Conservation (phyloP, 2,797 vertebrate genomes). For the Alfaro cultratus region DNA sequence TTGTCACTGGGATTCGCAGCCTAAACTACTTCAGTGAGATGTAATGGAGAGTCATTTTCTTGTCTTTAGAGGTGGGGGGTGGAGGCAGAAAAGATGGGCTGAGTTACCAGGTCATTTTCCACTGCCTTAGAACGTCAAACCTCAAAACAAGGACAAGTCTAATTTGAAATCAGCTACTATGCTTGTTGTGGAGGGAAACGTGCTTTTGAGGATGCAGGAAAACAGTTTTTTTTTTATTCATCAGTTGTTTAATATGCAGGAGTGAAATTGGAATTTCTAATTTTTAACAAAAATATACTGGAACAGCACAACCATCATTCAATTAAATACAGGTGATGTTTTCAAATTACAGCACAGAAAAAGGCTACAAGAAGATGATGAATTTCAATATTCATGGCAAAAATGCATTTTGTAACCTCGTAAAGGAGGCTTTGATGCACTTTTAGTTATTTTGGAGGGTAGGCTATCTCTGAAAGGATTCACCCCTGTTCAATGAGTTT, state of each 20-base stretch:
- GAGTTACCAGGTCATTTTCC: slow-evolving; percentile 67
- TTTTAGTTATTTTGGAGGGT: background rate
- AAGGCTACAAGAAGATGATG: background rate
- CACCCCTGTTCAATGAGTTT: background rate
- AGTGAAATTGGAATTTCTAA: slow-evolving; percentile 47
- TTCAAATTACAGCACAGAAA: background rate
- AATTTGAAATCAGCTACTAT: slow-evolving; percentile 67
- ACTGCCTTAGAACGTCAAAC: slow-evolving; percentile 67
- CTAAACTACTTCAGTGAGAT: slow-evolving; percentile 75
- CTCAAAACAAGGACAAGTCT: slow-evolving; percentile 66
- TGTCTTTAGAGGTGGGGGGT: slow-evolving; percentile 59
- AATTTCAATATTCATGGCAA: background rate
- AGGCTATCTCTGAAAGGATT: background rate
- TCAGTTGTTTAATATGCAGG: slow-evolving; percentile 36
- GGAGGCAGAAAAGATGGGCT: slow-evolving; percentile 21
- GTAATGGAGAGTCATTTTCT: slow-evolving; percentile 83
- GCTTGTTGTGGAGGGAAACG: slow-evolving; percentile 35
- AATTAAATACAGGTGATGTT: background rate
- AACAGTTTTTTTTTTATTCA: slow-evolving; percentile 62
- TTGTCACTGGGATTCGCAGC: slow-evolving; percentile 75
- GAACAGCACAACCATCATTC: slow-evolving; percentile 38
- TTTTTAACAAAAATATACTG: slow-evolving; percentile 52
- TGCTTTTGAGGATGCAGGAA: slow-evolving; percentile 64
- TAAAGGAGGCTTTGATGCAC: background rate
- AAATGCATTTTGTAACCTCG: background rate